Conservation (phyloP, 2,113 vertebrate genomes). For the Ageneiosus marmoratus region DNA sequence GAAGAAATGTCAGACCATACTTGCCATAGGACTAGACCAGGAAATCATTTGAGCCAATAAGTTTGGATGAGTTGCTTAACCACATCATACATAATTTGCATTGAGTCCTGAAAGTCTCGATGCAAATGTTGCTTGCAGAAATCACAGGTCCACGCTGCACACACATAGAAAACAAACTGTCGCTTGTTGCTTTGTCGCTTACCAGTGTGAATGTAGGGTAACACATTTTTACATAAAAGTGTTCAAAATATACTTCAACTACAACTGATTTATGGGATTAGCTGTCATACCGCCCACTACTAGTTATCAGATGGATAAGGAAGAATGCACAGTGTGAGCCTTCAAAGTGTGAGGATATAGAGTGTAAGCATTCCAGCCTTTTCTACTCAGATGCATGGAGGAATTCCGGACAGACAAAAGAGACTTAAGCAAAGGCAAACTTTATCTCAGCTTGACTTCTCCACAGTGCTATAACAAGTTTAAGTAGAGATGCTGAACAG, state of each 20-base stretch:
- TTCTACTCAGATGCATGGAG: background rate
- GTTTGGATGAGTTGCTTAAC: background rate
- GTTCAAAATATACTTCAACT: background rate
- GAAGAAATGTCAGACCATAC: background rate
- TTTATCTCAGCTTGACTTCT: background rate
- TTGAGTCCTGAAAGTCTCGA: background rate
- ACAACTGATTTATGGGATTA: background rate
- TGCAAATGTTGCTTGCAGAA: background rate
- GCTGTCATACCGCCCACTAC: background rate
- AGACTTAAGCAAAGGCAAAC: background rate
- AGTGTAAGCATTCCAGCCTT: background rate
- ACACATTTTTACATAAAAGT: background rate
- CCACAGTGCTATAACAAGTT: background rate
- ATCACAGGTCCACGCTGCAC: background rate
- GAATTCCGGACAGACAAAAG: background rate
- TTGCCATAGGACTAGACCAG: background rate
- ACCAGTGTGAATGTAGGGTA: background rate
- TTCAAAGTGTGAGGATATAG: background rate
- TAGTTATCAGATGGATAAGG: background rate
- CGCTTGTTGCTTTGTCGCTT: background rate
- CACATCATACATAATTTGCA: background rate
- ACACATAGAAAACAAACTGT: background rate
- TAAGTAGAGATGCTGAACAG: background rate
- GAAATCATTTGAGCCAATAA: background rate
- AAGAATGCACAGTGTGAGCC: background rate